Evolutionary conservation across 2,888 invertebrate species (phyloP), one percentile per base, ranked within the genome.

Genomic region (Alloscopus bannaensis): DNA sequence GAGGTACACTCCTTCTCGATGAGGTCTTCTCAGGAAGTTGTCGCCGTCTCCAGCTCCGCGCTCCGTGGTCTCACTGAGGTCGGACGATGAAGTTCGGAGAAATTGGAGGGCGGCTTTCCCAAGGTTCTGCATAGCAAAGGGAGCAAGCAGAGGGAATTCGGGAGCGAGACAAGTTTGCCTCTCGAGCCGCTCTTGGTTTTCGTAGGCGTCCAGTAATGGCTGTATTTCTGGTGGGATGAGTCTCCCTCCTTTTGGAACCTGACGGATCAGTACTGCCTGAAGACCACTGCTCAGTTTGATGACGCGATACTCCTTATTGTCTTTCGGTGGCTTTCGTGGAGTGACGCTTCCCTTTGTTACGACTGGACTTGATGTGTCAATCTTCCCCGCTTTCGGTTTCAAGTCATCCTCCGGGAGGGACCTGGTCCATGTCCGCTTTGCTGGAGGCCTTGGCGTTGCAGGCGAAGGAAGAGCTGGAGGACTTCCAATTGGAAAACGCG

Each of bases 241-340:
- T n/a, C n/a, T n/a, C n/a, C n/a, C n/a, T n/a, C n/a, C n/a, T n/a
- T n/a, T n/a, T n/a, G n/a, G n/a, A n/a, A n/a, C n/a, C n/a, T n/a
- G n/a, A n/a, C n/a, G n/a, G 1, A 70, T 29, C 2, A 70, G 57
- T 0, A 26, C 40, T 0, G 57, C 69, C 1, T 16, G 6, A 1
- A 69, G 20, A 3, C 57, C 69, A 24, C 57, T 69, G 24, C 57
- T 57, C 6, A 69, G 31, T 6, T n/a, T 57, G 8, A 69, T 40
- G 2, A 69, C 26, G n/a, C 55, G 24, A 26, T 69, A 69, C 1
- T 45, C 8, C 0, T 69, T 69, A 8, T 6, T 13, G 42, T 70
- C 31, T 11, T n/a, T 31, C 0, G 47, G 60, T 6, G 31, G 24
- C 13, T 59, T 70, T 3, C 8, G 8, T 1, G 59, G 59, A 20